Conservation (phyloP, 2,888 invertebrate species). For the Augochlorella aurata region DNA sequence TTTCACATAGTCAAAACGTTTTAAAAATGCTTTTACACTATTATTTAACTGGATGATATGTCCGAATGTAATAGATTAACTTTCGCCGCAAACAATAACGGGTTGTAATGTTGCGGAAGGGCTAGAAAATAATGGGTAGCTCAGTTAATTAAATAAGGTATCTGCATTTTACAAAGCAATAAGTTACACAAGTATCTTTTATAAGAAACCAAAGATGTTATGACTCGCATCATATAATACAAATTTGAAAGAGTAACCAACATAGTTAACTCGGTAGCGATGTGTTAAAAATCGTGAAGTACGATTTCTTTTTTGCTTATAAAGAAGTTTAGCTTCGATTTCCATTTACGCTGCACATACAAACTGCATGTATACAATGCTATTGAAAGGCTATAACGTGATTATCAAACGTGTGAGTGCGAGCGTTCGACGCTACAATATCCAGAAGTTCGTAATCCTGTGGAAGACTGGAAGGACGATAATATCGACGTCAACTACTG, state of each 20-base stretch:
- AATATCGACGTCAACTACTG: slow-evolving; percentile 43
- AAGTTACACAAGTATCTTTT: slow-evolving; percentile 79
- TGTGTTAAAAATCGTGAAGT: slow-evolving; percentile 44
- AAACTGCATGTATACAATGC: background rate
- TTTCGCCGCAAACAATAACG: background rate
- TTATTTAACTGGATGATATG: too few species aligned
- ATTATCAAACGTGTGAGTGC: slow-evolving; percentile 15
- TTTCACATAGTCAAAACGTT: too few species aligned
- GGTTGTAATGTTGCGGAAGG: background rate
- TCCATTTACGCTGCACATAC: slow-evolving; percentile 18
- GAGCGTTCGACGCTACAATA: slow-evolving; percentile 5
- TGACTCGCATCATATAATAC: slow-evolving; percentile 55
- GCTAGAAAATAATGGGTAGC: slow-evolving; percentile 8
- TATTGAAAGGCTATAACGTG: slow-evolving; percentile 9
- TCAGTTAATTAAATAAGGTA: slow-evolving; percentile 80
- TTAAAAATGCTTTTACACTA: too few species aligned
- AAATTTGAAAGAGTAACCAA: slow-evolving; percentile 49
- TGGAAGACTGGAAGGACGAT: slow-evolving; percentile 67
- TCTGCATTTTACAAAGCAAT: slow-evolving; percentile 82
- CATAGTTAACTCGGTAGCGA: slow-evolving; percentile 34
- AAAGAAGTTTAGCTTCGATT: slow-evolving; percentile 33
- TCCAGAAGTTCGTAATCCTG: slow-evolving; percentile 45
- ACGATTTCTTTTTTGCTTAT: slow-evolving; percentile 35
- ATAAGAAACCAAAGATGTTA: slow-evolving; percentile 66
- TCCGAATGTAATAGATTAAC: background rate